A percentile compares a stretch with the other conserved stretches of the same genome.
phyloP scores from a whole-genome alignment of 1,140 invertebrate genomes.

The Acromyrmex echinatior region DNA sequence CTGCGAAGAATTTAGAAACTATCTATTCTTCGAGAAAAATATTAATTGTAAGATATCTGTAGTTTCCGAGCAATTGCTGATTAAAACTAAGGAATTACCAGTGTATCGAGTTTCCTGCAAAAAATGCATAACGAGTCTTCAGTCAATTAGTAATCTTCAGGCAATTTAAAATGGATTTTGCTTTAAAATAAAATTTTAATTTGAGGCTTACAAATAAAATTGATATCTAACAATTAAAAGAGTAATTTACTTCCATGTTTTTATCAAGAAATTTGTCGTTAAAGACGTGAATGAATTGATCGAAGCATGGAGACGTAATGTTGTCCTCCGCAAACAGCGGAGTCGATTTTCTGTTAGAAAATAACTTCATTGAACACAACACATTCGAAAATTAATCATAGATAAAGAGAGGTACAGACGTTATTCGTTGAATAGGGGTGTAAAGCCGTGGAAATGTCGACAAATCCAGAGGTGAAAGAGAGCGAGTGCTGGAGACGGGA shows the following conservation, averaged over 20 bases:
- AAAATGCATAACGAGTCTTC: not conserved
- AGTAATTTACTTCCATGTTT: not conserved
- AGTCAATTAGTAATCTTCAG: not conserved
- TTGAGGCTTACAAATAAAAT: constrained; percentile 18
- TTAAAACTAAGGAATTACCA: not conserved
- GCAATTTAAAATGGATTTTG: constrained; percentile 1
- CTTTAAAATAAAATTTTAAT: constrained; percentile 26
- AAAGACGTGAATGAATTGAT: not conserved
- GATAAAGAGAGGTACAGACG: constrained; percentile 16
- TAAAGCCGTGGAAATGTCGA: constrained; percentile 50
- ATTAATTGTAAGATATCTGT: not conserved
- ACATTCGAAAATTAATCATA: constrained; percentile 46
- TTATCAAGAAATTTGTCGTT: constrained; percentile 1
- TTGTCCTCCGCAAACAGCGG: not conserved
- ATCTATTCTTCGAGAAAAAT: not conserved
- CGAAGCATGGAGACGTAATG: not conserved
- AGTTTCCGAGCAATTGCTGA: not conserved
- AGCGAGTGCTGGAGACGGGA: constrained; percentile 20
- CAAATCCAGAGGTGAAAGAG: constrained; percentile 60
- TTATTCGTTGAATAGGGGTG: constrained; percentile 32
- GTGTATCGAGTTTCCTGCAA: not conserved
- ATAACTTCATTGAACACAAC: constrained; percentile 25
- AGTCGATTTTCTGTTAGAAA: constrained; percentile 38
- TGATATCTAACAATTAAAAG: not conserved
- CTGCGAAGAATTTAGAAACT: not conserved